Evolutionary conservation across 1,140 invertebrate species (phyloP).

Genomic region (Drosophila repleta): DNA sequence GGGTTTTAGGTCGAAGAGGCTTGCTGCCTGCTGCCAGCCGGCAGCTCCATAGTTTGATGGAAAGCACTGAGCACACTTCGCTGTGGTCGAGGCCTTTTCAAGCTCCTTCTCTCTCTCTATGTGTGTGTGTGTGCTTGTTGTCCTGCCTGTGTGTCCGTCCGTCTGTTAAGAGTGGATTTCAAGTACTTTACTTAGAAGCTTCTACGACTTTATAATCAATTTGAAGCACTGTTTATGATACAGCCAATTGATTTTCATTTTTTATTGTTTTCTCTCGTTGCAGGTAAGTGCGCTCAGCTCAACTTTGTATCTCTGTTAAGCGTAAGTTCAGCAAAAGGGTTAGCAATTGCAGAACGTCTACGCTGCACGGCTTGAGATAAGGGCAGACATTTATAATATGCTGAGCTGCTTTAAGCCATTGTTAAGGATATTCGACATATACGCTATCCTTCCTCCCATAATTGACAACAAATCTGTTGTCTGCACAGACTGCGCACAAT

Average conservation of each 20-base stretch:
- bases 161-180: constrained; percentile 21
- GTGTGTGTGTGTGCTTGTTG: constrained; percentile 17
- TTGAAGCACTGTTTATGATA: constrained; percentile 43
- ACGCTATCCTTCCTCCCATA: not conserved
- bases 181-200: constrained; percentile 49
- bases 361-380: not conserved
- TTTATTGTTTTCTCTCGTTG: constrained; percentile 40
- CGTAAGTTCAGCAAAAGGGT: constrained; percentile 9
- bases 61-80: constrained; percentile 71
- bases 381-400: not conserved
- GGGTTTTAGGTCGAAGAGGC: not conserved
- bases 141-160: constrained; percentile 11
- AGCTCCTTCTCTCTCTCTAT: constrained; percentile 22
- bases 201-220: constrained; percentile 44
- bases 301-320: constrained; percentile 27
- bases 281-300: constrained; percentile 41
- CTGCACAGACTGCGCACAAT: too few species aligned
- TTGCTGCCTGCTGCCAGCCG: too few species aligned
- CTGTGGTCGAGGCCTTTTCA: constrained; percentile 47
- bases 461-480: not conserved
- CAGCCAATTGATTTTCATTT: constrained; percentile 57
- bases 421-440: not conserved
- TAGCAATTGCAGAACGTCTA: not conserved
- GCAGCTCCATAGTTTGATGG: constrained; percentile 19
- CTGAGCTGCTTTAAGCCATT: not conserved